phyloP scores from a whole-genome alignment of 92 coral and sea anemone species.

The Chrysogorgia sp. region DNA sequence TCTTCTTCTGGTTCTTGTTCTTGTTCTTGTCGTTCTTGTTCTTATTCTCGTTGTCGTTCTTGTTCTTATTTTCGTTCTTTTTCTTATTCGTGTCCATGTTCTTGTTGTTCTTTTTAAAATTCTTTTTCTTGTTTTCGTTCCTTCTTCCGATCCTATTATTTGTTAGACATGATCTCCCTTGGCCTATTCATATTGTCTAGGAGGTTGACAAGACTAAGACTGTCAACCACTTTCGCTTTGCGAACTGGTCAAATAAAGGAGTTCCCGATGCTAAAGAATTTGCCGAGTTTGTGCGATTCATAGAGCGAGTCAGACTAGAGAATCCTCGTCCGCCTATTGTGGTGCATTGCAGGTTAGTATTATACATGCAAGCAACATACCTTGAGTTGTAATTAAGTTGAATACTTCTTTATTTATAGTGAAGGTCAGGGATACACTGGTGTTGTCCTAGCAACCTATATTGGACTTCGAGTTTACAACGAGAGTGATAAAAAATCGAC shows the following conservation, averaged over 20 bases:
- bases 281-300: slow-evolving; percentile 77
- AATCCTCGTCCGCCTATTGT: slow-evolving; percentile 67
- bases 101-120: too few relatives aligned
- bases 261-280: slow-evolving; percentile 86
- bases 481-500: slow-evolving; percentile 81
- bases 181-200: slow-evolving; percentile 28
- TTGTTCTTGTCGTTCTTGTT: too few relatives aligned
- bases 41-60: too few relatives aligned
- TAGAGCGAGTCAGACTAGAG: slow-evolving; percentile 60
- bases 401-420: slow-evolving; percentile 38
- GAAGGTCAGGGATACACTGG: slow-evolving; percentile 91
- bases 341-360: slow-evolving; percentile 85
- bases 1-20: too few relatives aligned
- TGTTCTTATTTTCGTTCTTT: too few relatives aligned
- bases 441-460: slow-evolving; percentile 86
- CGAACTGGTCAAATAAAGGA: slow-evolving; percentile 77
- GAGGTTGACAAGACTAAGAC: slow-evolving; percentile 9
- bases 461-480: slow-evolving; percentile 87
- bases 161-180: slow-evolving; percentile 17
- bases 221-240: slow-evolving; percentile 69
- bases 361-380: not conserved
- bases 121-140: too few relatives aligned
- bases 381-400: not conserved
- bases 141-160: not conserved
- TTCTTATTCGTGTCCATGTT: too few relatives aligned